Conservation (phyloP, 2,888 invertebrate genomes). For the Boloria selene region DNA sequence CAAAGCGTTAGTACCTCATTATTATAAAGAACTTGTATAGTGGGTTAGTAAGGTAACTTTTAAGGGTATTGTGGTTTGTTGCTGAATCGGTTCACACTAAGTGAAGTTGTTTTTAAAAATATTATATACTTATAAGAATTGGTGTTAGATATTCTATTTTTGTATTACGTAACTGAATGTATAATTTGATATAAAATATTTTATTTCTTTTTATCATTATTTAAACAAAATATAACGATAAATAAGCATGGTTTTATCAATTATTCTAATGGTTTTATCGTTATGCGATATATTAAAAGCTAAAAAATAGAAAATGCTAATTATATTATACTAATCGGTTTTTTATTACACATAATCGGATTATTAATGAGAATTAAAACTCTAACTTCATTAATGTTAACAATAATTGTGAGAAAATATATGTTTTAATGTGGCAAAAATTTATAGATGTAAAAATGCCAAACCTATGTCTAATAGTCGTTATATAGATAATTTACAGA, state of each 20-base stretch:
- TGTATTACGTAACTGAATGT: neutral
- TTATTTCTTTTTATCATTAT: no score
- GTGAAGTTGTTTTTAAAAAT: slow-evolving; percentile 7
- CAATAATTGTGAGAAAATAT: slow-evolving; percentile 24
- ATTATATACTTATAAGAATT: neutral
- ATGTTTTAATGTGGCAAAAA: neutral
- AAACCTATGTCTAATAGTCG: slow-evolving; percentile 3
- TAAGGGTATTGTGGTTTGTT: slow-evolving; percentile 17
- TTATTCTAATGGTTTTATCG: slow-evolving; percentile 20
- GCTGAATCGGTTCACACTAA: slow-evolving; percentile 19
- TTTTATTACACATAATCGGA: slow-evolving; percentile 26
- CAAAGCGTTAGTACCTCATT: slow-evolving; percentile 24
- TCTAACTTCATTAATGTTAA: slow-evolving; percentile 15
- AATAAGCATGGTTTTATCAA: neutral
- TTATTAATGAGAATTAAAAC: slow-evolving; percentile 25
- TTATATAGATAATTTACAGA: neutral
- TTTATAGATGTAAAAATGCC: slow-evolving; percentile 21
- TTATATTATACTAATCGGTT: slow-evolving; percentile 15
- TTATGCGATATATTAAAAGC: slow-evolving; percentile 20
- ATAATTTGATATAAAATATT: neutral
- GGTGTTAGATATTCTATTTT: neutral
- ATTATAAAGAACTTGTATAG: slow-evolving; percentile 23
- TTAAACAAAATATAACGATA: no score
- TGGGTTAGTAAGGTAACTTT: slow-evolving; percentile 32
- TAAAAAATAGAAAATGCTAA: slow-evolving; percentile 28